phyloP scores from a whole-genome alignment of 2,888 invertebrate genomes.

The Tachystola acroxantha region DNA sequence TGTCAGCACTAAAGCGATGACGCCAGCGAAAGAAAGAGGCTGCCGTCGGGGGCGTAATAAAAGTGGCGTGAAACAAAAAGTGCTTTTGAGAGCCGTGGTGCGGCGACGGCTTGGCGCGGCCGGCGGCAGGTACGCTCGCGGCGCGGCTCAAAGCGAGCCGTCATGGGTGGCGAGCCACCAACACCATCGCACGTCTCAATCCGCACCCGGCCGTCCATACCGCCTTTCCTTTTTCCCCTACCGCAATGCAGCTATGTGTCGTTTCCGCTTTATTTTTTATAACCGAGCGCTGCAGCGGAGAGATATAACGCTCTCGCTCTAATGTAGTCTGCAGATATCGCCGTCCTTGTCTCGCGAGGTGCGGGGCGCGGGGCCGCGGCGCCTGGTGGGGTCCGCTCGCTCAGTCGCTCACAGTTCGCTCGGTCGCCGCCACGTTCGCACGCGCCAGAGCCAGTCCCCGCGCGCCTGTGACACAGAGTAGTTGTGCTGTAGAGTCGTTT shows the following conservation, averaged over 20 bases:
- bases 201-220: conserved; percentile 73
- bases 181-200: conserved; percentile 78
- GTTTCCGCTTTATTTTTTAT: conserved; percentile 78
- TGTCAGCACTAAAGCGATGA: conserved; percentile 64
- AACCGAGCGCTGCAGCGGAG: conserved; percentile 70
- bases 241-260: conserved; percentile 76
- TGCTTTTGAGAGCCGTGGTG: conserved; percentile 21
- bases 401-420: conserved; percentile 66
- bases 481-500: conserved; percentile 55
- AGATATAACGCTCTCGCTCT: conserved; percentile 62
- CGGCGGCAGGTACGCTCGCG: conserved; percentile 38
- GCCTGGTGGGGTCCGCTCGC: conserved; percentile 56
- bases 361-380: conserved; percentile 46
- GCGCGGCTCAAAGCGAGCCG: conserved; percentile 64
- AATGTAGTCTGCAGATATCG: conserved; percentile 48
- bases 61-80: conserved; percentile 73
- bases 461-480: conserved; percentile 56
- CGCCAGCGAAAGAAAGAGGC: conserved; percentile 45
- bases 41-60: conserved; percentile 62
- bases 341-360: conserved; percentile 45
- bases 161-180: conserved; percentile 77
- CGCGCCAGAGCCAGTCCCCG: conserved; percentile 40
- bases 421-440: conserved; percentile 54
- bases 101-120: conserved; percentile 21
- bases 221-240: conserved; percentile 76